Base-by-base conservation (phyloP, 2,797 vertebrate genomes). In the Ammospiza maritima region DNA sequence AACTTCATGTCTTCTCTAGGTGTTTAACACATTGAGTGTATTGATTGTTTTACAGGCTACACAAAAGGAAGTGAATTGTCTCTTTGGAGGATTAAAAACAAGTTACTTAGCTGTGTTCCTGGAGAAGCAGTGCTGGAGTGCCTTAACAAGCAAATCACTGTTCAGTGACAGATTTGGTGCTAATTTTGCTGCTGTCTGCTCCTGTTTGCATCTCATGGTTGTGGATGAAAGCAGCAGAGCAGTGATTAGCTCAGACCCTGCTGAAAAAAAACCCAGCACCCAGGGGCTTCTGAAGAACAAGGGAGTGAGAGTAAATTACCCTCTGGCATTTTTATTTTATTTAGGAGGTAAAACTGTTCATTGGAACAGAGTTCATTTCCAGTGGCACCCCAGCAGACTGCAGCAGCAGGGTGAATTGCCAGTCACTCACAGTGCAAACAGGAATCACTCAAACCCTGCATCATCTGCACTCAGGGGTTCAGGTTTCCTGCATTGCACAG, bases 161-260 rank as follows among this genome's bases (percentile, higher is more conserved):
- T 80, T 97, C 51, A 0, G 61, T 95, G 92, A 94, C 93, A 95
- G 58, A 88, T 57, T 87, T 71, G 90, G 75, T 95, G 71, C 85
- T 97, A 91, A 95, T 93, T 97, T 97, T 94, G 89, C 84, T 54
- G 53, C 93, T 96, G 78, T 97, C 90, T 96, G 90, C 85, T 96
- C 71, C 82, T 12, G 74, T 95, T 96, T 90, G 85, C 4, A 7
- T 89, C 85, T 90, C 66, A 11, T 56, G 42, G 65, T 51, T 88
- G 91, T 83, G 79, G 69, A 95, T 96, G 88, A 97, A 96, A 96
- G 91, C 74, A 93, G n/a, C 70, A 51, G 74, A 80, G 88, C 8
- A 2, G 66, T 80, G 83, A 94, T 96, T 97, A 96, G 88, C 88
- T 96, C 94, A 93, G 85, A 80, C 76, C 77, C 73, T 91, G 40